Percentiles rank a stretch among this genome's conserved stretches.
Evolutionary conservation across 2,888 invertebrate genomes (phyloP).

Genomic region (Stramonita haemastoma): DNA sequence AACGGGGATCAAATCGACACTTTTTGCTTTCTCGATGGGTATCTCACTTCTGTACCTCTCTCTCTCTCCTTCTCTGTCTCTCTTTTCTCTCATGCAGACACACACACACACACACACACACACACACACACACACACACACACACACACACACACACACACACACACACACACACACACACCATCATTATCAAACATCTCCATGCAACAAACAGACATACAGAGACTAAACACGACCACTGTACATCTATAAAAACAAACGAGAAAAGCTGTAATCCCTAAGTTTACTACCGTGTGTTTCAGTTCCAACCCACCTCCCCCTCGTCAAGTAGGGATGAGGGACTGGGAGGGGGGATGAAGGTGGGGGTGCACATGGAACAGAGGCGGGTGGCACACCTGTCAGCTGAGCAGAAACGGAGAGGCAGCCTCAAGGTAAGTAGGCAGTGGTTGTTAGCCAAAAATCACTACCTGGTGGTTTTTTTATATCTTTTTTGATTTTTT

Average conservation of each 20-base stretch:
- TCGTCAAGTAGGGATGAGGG: background rate
- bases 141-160: too few species aligned
- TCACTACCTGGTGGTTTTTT: too few species aligned
- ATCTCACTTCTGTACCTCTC: too few species aligned
- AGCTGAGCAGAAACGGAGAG: slow-evolving; percentile 96
- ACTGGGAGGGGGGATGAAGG: background rate
- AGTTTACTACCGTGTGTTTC: background rate
- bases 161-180: background rate
- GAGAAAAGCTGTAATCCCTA: background rate
- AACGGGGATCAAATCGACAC: too few species aligned
- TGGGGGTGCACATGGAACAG: slow-evolving; percentile 80
- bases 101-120: too few species aligned
- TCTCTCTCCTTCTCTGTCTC: too few species aligned
- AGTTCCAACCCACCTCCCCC: background rate
- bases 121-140: too few species aligned
- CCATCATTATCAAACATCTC: background rate
- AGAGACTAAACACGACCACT: too few species aligned
- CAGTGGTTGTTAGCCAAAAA: too few species aligned
- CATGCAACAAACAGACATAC: too few species aligned
- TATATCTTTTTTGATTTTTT: too few species aligned
- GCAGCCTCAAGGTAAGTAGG: slow-evolving; percentile 87
- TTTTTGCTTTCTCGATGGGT: too few species aligned
- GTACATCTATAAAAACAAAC: background rate
- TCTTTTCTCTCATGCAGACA: background rate
- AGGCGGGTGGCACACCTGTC: slow-evolving; percentile 88